Evolutionary conservation across 1,140 invertebrate genomes (phyloP).

Genomic region (Delia radicum): DNA sequence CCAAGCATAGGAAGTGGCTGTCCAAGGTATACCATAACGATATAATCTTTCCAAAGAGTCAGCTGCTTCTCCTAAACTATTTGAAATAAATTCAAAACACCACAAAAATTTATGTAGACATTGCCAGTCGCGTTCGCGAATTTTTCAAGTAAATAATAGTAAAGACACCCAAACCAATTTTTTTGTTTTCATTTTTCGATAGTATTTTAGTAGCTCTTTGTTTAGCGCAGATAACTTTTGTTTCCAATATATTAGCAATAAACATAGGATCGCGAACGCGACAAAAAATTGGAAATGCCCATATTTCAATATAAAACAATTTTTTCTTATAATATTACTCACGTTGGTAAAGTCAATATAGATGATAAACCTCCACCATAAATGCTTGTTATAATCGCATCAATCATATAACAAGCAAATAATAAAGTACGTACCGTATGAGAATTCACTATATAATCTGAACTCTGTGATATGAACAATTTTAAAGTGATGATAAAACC

Average conservation of each 20-base stretch:
- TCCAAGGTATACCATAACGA: constrained; percentile 38
- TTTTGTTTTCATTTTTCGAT: background rate
- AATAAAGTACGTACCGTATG: constrained; percentile 39
- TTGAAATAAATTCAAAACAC: background rate
- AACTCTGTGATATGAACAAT: constrained; percentile 45
- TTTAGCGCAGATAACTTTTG: too few species aligned
- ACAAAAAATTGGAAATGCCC: too few species aligned
- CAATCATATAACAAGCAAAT: constrained; percentile 45
- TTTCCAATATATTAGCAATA: too few species aligned
- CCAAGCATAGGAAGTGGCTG: constrained; percentile 41
- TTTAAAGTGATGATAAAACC: constrained; percentile 41
- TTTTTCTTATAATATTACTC: constrained; percentile 2
- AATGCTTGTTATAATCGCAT: constrained; percentile 47
- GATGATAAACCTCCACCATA: constrained; percentile 46
- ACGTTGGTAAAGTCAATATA: constrained; percentile 44
- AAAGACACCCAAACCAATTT: too few species aligned
- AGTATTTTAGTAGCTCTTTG: too few species aligned
- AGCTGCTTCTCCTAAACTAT: constrained; percentile 43
- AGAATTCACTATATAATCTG: constrained; percentile 37
- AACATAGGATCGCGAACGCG: too few species aligned
- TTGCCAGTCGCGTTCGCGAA: too few species aligned
- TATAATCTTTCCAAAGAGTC: constrained; percentile 45
- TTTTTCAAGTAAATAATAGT: background rate
- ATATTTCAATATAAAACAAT: too few species aligned
- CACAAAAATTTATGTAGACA: too few species aligned